phyloP scores from a whole-genome alignment of 2,888 invertebrate genomes.

The Drosophila tanythrix region DNA sequence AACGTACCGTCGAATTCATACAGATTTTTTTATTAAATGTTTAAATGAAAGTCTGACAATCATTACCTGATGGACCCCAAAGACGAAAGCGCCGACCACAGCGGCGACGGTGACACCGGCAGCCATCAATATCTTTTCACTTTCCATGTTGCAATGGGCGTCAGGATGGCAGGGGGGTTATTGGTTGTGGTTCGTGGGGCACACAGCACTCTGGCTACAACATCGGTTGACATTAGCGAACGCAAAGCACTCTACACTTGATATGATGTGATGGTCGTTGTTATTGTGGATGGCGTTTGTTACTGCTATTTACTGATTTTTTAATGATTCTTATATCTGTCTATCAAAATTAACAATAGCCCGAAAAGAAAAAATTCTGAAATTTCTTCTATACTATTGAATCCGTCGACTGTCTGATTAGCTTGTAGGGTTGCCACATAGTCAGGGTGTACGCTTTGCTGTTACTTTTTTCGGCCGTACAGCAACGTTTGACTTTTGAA shows the following conservation, averaged over 20 bases:
- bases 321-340: neutral
- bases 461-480: neutral
- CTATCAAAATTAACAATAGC: slow-evolving; percentile 34
- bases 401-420: slow-evolving; percentile 53
- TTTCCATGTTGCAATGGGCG: slow-evolving; percentile 83
- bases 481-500: slow-evolving; percentile 8
- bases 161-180: slow-evolving; percentile 10
- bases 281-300: slow-evolving; percentile 5
- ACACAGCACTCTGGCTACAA: slow-evolving; percentile 33
- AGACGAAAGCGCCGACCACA: slow-evolving; percentile 92
- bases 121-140: slow-evolving; percentile 91
- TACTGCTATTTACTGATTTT: slow-evolving; percentile 8
- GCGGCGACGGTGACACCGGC: slow-evolving; percentile 92
- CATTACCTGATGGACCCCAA: slow-evolving; percentile 87
- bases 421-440: slow-evolving; percentile 37
- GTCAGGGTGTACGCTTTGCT: neutral
- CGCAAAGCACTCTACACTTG: slow-evolving; percentile 20
- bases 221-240: slow-evolving; percentile 45
- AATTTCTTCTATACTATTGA: slow-evolving; percentile 57
- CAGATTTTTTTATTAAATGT: neutral
- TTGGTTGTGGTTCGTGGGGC: slow-evolving; percentile 4
- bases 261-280: neutral
- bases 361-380: slow-evolving; percentile 36
- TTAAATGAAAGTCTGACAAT: neutral
- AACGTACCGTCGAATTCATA: slow-evolving; percentile 13